These are phyloP conservation scores for Trialeurodes vaporariorum DNA, from an alignment of 1,140 invertebrate genomes.

Conservation along the genomic window DNA sequence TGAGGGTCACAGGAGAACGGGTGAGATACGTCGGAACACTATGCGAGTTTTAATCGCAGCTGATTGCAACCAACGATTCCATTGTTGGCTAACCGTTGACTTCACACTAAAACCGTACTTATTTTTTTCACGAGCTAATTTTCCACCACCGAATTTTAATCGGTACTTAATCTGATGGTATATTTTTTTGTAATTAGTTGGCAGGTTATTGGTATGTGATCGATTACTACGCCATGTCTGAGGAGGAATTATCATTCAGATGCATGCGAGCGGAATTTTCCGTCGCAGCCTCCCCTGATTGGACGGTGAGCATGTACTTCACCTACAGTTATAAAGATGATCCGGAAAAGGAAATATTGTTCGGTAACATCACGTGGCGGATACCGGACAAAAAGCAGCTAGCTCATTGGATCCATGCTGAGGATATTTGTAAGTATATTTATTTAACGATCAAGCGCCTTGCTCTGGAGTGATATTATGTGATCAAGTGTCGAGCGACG, in stretches of 20 bases:
- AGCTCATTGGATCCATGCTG: constrained; percentile 72
- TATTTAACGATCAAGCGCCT: no score
- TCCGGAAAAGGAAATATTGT: constrained; percentile 59
- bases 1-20: no score
- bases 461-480: no score
- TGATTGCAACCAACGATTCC: no score
- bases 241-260: constrained; percentile 65
- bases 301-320: constrained; percentile 68
- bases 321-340: constrained; percentile 73
- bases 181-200: constrained; percentile 41
- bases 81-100: no score
- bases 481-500: no score
- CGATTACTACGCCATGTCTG: constrained; percentile 74
- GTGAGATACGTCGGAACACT: no score
- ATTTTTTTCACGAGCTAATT: no score
- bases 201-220: constrained; percentile 69
- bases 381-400: constrained; percentile 55
- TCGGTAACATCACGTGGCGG: constrained; percentile 75
- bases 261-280: constrained; percentile 70
- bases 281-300: constrained; percentile 32
- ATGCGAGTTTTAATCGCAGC: no score
- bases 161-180: no score
- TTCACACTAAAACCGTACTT: no score
- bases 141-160: no score
- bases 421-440: constrained; percentile 58